phyloP scores from a whole-genome alignment of 2,113 vertebrate genomes.

The Notothenia coriiceps region DNA sequence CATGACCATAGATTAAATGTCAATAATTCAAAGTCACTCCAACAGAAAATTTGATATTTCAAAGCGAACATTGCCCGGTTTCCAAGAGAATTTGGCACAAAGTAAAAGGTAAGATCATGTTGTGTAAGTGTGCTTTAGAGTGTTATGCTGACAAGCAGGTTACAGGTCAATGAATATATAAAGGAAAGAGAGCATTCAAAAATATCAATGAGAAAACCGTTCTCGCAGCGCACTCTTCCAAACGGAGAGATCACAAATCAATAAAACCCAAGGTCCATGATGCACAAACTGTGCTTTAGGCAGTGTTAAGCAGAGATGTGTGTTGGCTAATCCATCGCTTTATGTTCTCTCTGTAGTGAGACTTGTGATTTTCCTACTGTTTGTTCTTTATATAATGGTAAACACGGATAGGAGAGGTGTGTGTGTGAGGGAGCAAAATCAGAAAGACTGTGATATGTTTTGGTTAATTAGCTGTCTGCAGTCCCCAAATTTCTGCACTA shows the following conservation, averaged over 20 bases:
- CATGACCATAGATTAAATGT: constrained; percentile 35
- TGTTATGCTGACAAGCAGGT: constrained; percentile 60
- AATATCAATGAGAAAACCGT: constrained; percentile 70
- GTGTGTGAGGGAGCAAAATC: neutral
- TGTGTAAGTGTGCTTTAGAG: constrained; percentile 42
- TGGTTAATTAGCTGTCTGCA: constrained; percentile 8
- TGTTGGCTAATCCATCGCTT: constrained; percentile 41
- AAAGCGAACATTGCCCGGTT: constrained; percentile 24
- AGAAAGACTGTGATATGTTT: neutral
- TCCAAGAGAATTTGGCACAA: constrained; percentile 70
- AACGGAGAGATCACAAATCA: constrained; percentile 56
- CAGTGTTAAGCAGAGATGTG: constrained; percentile 43
- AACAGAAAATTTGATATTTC: constrained; percentile 35
- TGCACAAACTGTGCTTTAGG: constrained; percentile 49
- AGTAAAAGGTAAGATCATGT: constrained; percentile 55
- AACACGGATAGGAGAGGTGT: neutral
- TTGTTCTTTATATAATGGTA: constrained; percentile 2
- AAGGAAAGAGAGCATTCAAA: constrained; percentile 63
- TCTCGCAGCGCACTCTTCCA: constrained; percentile 44
- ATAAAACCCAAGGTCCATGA: constrained; percentile 45
- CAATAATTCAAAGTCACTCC: constrained; percentile 25
- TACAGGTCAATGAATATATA: constrained; percentile 66
- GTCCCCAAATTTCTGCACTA: neutral
- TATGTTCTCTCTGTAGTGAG: constrained; percentile 30
- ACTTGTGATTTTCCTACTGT: constrained; percentile 31